Conservation (phyloP, 1,140 invertebrate genomes). For the fruit fly (Drosophila melanogaster) region Release_6_plus_ISO1_MT NC_004354.4:5341501-5342000, state of each 20-base stretch:
- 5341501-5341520: constrained; percentile 60
- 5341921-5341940: not conserved
- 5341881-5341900: constrained; percentile 17
- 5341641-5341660: constrained; percentile 19
- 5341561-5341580: constrained; percentile 36
- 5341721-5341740: constrained; percentile 11
- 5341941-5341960: constrained; percentile 56
- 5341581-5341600: constrained; percentile 41
- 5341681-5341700: constrained; percentile 72
- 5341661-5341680: constrained; percentile 65
- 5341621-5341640: constrained; percentile 30
- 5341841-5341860: constrained; percentile 37
- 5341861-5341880: constrained; percentile 47
- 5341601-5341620: constrained; percentile 31
- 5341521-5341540: constrained; percentile 75
- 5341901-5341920: not conserved
- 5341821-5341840: constrained; percentile 1
- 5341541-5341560: constrained; percentile 67
- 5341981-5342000: constrained; percentile 38
- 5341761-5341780: not conserved
- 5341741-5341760: constrained; percentile 12
- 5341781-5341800: not conserved
- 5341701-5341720: constrained; percentile 41
- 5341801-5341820: not conserved
- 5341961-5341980: constrained; percentile 63